Evolutionary conservation across 2,113 vertebrate species (phyloP).

Genomic region (Oxygymnocypris stewartii): DNA sequence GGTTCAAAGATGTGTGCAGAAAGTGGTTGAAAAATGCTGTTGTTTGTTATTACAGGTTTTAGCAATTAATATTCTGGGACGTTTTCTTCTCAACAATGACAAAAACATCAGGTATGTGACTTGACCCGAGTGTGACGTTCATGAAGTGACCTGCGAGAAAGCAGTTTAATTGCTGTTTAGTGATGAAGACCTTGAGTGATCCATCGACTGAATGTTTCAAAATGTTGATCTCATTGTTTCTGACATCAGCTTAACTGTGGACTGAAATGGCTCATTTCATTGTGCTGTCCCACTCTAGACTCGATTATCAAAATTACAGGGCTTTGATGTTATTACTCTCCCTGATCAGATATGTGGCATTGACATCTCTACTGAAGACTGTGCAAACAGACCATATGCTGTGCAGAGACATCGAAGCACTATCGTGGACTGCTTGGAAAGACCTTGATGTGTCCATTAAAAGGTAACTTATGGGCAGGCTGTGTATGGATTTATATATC

Average conservation of each 20-base stretch:
- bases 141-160: no score
- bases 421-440: constrained; percentile 97
- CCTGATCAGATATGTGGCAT: constrained; percentile 88
- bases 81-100: constrained; percentile 98
- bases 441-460: constrained; percentile 99
- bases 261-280: neutral
- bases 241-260: constrained; percentile 1
- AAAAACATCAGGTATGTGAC: constrained; percentile 91
- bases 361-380: constrained; percentile 97
- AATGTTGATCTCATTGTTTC: constrained; percentile 36
- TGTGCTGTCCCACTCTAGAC: neutral
- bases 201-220: constrained; percentile 28
- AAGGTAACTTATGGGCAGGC: constrained; percentile 74
- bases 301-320: neutral
- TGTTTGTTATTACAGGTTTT: constrained; percentile 82
- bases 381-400: constrained; percentile 98
- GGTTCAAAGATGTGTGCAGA: neutral
- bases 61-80: constrained; percentile 98
- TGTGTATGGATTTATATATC: neutral
- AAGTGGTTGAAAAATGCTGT: neutral
- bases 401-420: constrained; percentile 98
- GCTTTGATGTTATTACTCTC: neutral
- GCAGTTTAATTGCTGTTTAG: neutral
- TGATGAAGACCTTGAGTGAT: constrained; percentile 41
- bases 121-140: neutral